Evolutionary conservation across 2,797 vertebrate species (phyloP), one percentile per base, ranked within the genome.

Genomic region (Micrastur ruficollis): DNA sequence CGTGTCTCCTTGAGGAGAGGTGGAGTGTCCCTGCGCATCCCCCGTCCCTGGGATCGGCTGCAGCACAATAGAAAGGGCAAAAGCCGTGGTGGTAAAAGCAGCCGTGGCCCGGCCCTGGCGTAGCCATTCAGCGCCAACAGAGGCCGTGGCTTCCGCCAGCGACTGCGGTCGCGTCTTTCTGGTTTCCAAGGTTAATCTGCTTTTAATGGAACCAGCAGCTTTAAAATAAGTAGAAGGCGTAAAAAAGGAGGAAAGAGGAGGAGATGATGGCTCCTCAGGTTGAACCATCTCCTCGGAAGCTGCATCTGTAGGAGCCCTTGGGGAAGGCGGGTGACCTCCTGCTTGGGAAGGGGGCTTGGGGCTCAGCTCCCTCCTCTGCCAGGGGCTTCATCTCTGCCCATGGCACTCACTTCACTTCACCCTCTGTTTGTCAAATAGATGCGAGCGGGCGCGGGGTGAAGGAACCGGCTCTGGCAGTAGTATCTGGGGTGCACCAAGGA

Each of bases 401-500:
- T 12, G 59, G 59, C 67, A 11, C 27, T 0, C 4, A 2, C 27
- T 27, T 44, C 0, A 1, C 78, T 40, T 44, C 0, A 1, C 78
- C n/a, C 29, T 34, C 2, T 42, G 42, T 15, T 42, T 42, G 0
- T 47, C n/a, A n/a, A 2, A 46, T 0, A 25, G 78, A 11, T 17
- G 19, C 1, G 1, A 20, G 61, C 3, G 19, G 44, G n/a, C 20
- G 53, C 4, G 2, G 38, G 47, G n/a, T 14, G 62, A 31, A 31
- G 76, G 76, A 36, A 9, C 8, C 1, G 4, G 27, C 11, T 32
- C 44, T 27, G 44, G 44, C 59, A 15, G 42, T 5, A 44, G 68
- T 38, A 81, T 32, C 76, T 25, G 61, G 19, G 61, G n/a, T 17
- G 61, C 67, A 27, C 52, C 53, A 3, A 25, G 76, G 67, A 66